A percentile compares a stretch with the other conserved stretches of the same genome.
These are phyloP conservation scores for Zalophus californianus DNA, from an alignment of 2,797 vertebrate genomes.

Conservation along the genomic window DNA sequence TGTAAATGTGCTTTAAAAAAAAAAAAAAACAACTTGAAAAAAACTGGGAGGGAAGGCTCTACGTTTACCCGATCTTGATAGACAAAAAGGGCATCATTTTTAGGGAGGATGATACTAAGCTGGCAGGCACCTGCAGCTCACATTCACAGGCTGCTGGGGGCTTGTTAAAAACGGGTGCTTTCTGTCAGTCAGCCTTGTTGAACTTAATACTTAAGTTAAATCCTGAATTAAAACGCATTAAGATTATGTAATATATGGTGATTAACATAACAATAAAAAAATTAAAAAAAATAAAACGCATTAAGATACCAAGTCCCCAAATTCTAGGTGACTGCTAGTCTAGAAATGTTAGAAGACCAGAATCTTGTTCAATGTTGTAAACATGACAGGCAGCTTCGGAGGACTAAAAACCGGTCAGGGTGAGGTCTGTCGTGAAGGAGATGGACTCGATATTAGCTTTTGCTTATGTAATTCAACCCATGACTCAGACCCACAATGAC, in stretches of 20 bases:
- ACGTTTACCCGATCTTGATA: not conserved
- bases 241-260: no score
- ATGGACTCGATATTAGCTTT: not conserved
- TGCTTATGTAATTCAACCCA: not conserved
- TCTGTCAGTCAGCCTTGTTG: not conserved
- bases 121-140: not conserved
- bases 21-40: not conserved
- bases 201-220: not conserved
- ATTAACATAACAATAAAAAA: no score
- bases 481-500: not conserved
- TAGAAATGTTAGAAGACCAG: not conserved
- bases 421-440: not conserved
- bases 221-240: conserved; percentile 16
- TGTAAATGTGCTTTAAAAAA: not conserved
- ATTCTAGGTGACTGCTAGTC: not conserved
- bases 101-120: not conserved
- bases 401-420: not conserved
- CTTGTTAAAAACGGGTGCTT: not conserved
- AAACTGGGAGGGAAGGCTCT: not conserved
- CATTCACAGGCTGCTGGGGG: not conserved
- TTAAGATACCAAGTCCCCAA: not conserved
- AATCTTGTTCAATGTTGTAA: not conserved
- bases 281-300: no score
- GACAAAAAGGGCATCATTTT: not conserved
- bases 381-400: not conserved